Conservation (phyloP, 2,888 invertebrate species). For the Scaptomyza caliginosa region DNA sequence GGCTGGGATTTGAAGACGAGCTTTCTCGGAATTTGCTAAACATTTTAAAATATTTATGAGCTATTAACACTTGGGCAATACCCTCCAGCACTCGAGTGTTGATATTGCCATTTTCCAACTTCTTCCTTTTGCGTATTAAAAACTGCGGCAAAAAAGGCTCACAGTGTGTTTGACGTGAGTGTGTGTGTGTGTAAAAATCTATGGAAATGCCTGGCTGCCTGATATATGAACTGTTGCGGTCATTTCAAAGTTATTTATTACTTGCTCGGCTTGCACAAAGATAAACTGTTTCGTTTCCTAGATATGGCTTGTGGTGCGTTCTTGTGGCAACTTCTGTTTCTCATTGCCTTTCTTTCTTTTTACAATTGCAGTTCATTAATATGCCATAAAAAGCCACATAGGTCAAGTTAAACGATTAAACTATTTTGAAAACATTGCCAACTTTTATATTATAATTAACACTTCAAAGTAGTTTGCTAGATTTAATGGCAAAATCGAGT, state of each 20-base stretch:
- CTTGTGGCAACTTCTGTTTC: slow-evolving; percentile 31
- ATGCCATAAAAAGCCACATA: slow-evolving; percentile 28
- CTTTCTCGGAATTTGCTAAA: slow-evolving; percentile 70
- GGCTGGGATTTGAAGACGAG: slow-evolving; percentile 49
- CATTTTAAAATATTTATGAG: slow-evolving; percentile 80
- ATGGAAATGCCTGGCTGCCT: slow-evolving; percentile 44
- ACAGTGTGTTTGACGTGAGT: too few species aligned
- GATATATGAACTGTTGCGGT: slow-evolving; percentile 68
- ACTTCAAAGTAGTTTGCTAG: too few species aligned
- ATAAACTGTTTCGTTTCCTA: slow-evolving; percentile 43
- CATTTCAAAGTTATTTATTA: slow-evolving; percentile 64
- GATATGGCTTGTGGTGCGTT: slow-evolving; percentile 40
- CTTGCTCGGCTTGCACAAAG: slow-evolving; percentile 37
- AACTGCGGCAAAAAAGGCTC: slow-evolving; percentile 10
- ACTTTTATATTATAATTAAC: too few species aligned
- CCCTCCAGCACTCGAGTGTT: slow-evolving; percentile 40
- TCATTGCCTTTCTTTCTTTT: neutral
- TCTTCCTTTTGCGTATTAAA: slow-evolving; percentile 11
- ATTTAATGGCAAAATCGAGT: neutral
- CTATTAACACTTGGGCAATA: slow-evolving; percentile 75
- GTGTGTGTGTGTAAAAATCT: slow-evolving; percentile 32
- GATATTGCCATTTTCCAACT: slow-evolving; percentile 22
- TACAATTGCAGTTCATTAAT: slow-evolving; percentile 45
- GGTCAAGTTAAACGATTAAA: slow-evolving; percentile 37
- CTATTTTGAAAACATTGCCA: slow-evolving; percentile 15